Evolutionary conservation across 2,797 vertebrate genomes (phyloP), one percentile per base, ranked within the genome.

Genomic region (Hephaestus fuliginosus): DNA sequence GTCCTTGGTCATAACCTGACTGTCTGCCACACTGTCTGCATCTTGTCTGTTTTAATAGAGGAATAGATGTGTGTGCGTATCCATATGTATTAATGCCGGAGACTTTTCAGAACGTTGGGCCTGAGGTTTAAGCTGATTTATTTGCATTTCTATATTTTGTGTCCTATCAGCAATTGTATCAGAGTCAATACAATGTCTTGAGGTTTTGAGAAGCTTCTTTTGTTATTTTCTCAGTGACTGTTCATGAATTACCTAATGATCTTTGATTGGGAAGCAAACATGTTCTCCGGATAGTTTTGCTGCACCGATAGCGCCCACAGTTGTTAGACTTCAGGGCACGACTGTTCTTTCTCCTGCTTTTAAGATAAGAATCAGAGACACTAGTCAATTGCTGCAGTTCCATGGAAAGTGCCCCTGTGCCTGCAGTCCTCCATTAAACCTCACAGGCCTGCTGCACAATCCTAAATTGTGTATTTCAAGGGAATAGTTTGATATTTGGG

Each of bases 1-100:
- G 66, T 88, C 82, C 81, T 88, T 89, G 88, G 68, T 64, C 28
- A 15, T 62, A 63, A 55, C 53, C 30, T 76, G 2, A 41, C 51
- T 49, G 71, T 76, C 77, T 86, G 76, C 17, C 39, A 70, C 36
- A 1, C 43, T 68, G 57, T 66, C 71, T 80, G 86, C 58, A 1
- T 70, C 69, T 18, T 22, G 33, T 76, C 39, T 75, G 52, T 56
- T 39, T 85, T 58, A 8, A 57, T 55, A 46, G 48, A 73, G 39
- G 15, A 70, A 39, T 33, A 56, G 28, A 75, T 78, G 3, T 62
- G 1, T 69, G 33, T 43, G 30, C 7, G 33, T 36, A 7, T 36
- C 1, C 7, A 9, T 39, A 2, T 39, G 36, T 39, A 33, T 46
- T 17, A 58, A 0, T 48, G 12, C 76, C 43, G 56, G 20, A 66